Conservation (phyloP, 2,888 invertebrate genomes). For the Leucoptera coffeella region DNA sequence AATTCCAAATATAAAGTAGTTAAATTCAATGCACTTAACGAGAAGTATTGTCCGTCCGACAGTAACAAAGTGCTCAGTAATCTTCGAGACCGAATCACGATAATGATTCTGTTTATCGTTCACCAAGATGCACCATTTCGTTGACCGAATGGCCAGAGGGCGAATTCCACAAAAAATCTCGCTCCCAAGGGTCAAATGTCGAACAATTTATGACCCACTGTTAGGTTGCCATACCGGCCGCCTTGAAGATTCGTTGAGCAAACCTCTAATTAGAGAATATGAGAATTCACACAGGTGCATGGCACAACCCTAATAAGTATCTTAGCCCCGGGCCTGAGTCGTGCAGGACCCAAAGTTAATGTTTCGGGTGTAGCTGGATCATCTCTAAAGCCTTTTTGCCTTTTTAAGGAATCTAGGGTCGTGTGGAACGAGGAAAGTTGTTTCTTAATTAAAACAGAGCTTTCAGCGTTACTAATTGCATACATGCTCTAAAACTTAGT, state of each 20-base stretch:
- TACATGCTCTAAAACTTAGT: no score
- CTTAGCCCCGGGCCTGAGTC: constrained; percentile 41
- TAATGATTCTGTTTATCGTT: no score
- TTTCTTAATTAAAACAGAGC: no score
- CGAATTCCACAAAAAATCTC: constrained; percentile 39
- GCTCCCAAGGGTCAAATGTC: constrained; percentile 43
- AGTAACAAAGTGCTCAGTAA: no score
- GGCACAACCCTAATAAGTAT: constrained; percentile 44
- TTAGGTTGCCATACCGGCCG: constrained; percentile 29
- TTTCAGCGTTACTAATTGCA: no score
- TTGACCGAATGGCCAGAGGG: constrained; percentile 30
- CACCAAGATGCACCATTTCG: no score
- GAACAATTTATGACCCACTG: constrained; percentile 50
- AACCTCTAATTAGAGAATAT: constrained; percentile 53
- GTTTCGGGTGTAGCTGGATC: constrained; percentile 39
- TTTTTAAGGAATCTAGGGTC: constrained; percentile 24
- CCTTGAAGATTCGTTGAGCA: constrained; percentile 29
- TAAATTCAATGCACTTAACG: no score
- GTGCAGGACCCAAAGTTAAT: constrained; percentile 33
- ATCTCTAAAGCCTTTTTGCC: constrained; percentile 22
- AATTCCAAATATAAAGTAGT: no score
- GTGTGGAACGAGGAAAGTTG: no score
- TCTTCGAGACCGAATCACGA: no score
- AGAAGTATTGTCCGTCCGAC: no score
- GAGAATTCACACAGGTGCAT: constrained; percentile 52